Base-by-base conservation (phyloP, 2,888 invertebrate genomes). In the Dinocampus coccinellae region DNA sequence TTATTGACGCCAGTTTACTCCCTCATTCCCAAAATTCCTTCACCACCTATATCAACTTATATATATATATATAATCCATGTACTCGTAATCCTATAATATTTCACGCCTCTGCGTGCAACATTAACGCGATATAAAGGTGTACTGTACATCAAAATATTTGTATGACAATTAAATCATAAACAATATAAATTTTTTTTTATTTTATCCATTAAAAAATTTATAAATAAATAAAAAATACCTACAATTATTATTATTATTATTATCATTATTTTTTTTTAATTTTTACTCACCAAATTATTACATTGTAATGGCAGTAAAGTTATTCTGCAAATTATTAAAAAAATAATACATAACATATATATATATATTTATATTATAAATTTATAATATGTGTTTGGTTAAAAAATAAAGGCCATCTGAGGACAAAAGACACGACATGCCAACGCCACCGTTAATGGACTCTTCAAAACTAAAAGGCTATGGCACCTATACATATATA, bases 391-490 rank as follows among this genome's bases (percentile, higher is more conserved):
- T 34, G n/a, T 34, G 0, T 16, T n/a, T n/a, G 39, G 20, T 20
- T 3, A 20, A 55, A 34, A 22, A 36, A 39, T 33, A 58, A 57
- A 7, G 53, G 47, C 33, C 53, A 34, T 66, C 24, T 47, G 57
- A 57, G 61, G 62, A 67, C 34, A 33, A 47, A 24, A 42, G 60
- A 63, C 47, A 64, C 47, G 55, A 53, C 36, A 73, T 64, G 67
- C 58, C 24, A 60, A 34, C 72, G 58, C 74, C 70, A 20, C 16
- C 47, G 16, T 77, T 76, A 76, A 77, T 75, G 79, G 80, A 81
- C 79, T 83, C 82, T 82, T 83, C 81, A 83, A 83, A 83, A 85
- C 82, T 85, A 83, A 85, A 85, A 84, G 82, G 81, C 82, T 82
- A 82, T 76, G 83, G 84, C 82, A 82, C n/a, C n/a, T n/a, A n/a